phyloP scores from a whole-genome alignment of 2,113 vertebrate genomes.

The Zootoca vivipara region DNA sequence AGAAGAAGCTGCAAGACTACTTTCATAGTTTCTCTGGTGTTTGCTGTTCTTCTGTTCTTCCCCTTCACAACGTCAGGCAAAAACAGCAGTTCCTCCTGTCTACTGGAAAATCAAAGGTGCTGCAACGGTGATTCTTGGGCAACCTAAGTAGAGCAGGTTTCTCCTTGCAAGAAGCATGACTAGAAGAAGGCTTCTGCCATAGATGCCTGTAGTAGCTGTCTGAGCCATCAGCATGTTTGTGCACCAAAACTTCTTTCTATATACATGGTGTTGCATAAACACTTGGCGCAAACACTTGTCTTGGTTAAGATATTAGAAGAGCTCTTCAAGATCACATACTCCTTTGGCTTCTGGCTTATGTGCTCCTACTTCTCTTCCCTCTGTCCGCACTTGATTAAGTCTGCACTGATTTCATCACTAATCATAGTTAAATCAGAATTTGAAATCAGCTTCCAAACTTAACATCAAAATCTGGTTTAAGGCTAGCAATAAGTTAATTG shows the following conservation, averaged over 20 bases:
- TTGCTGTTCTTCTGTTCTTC: neutral
- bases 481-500: neutral
- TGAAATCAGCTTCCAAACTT: neutral
- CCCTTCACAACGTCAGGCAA: neutral
- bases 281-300: neutral
- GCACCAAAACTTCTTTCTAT: neutral
- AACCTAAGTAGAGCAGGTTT: neutral
- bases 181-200: too few relatives aligned
- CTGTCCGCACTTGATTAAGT: too few relatives aligned
- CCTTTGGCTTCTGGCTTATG: too few relatives aligned
- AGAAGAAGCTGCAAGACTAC: neutral
- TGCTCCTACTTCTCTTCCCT: neutral
- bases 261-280: neutral
- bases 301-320: neutral
- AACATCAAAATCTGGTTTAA: neutral
- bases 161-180: neutral
- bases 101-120: neutral
- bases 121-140: neutral
- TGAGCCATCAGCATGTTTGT: neutral
- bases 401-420: neutral
- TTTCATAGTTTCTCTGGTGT: neutral
- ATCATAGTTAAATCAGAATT: neutral
- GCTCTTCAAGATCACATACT: neutral
- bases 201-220: neutral
- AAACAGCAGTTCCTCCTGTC: neutral